Conservation (phyloP, 2,797 vertebrate genomes). For the Remorina albescens region DNA sequence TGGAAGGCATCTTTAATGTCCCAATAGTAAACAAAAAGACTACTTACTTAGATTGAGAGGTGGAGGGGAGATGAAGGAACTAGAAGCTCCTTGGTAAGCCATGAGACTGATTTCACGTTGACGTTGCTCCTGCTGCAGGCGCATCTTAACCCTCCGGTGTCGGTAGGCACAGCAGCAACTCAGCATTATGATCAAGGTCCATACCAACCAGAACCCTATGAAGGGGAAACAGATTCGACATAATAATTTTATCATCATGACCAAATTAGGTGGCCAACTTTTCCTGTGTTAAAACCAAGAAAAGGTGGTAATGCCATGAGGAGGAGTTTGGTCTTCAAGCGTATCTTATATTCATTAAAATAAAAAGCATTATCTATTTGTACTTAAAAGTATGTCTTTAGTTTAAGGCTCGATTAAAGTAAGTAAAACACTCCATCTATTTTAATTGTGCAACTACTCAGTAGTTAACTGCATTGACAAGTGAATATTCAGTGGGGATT, state of each 20-base stretch:
- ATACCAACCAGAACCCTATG: conserved; percentile 91
- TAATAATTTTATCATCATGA: not conserved
- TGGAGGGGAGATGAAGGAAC: conserved; percentile 85
- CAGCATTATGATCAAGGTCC: conserved; percentile 90
- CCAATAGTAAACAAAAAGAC: not conserved
- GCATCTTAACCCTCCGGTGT: conserved; percentile 89
- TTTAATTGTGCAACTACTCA: not conserved
- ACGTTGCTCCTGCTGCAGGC: conserved; percentile 89
- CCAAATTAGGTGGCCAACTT: not conserved
- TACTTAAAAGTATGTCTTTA: not conserved
- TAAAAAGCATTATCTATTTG: not conserved
- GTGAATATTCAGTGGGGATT: conserved; percentile 9
- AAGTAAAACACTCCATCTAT: too few species aligned
- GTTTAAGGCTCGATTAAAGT: not conserved
- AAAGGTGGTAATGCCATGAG: not conserved
- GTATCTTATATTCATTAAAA: not conserved
- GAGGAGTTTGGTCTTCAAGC: not conserved
- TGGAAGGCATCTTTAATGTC: not conserved
- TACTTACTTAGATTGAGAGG: conserved; percentile 86
- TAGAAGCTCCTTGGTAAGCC: conserved; percentile 89
- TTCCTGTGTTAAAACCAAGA: not conserved
- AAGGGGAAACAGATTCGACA: not conserved
- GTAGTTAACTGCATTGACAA: not conserved
- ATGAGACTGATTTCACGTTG: conserved; percentile 90
- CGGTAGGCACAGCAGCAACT: conserved; percentile 90